Evolutionary conservation across 2,888 invertebrate genomes (phyloP).

Genomic region (Xestia xanthographa): DNA sequence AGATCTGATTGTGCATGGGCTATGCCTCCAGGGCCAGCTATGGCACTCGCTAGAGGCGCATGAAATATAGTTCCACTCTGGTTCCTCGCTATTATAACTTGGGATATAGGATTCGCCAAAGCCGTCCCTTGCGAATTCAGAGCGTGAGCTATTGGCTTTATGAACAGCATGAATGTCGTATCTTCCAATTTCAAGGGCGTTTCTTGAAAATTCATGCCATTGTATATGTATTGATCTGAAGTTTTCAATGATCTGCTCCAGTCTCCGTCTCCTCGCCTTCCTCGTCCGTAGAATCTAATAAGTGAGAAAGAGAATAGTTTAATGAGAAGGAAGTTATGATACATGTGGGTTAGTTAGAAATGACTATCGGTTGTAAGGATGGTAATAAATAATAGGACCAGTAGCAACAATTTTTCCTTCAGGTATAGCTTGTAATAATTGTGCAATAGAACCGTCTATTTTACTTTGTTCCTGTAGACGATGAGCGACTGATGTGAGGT

Average conservation of each 20-base stretch:
- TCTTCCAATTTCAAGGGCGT: conserved; percentile 69
- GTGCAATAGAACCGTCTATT: conserved; percentile 80
- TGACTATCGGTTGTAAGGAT: conserved; percentile 82
- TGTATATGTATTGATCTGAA: conserved; percentile 78
- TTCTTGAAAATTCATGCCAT: conserved; percentile 78
- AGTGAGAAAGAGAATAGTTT: conserved; percentile 79
- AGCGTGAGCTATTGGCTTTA: conserved; percentile 93
- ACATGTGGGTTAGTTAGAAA: conserved; percentile 65
- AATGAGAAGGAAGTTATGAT: conserved; percentile 58
- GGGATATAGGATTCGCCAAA: conserved; percentile 93
- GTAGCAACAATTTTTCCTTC: conserved; percentile 93
- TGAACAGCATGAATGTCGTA: conserved; percentile 76
- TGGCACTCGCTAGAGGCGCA: conserved; percentile 92
- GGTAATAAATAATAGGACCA: conserved; percentile 94
- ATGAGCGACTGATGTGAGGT: conserved; percentile 90
- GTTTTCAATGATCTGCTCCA: conserved; percentile 66
- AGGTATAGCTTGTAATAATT: conserved; percentile 88
- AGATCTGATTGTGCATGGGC: conserved; percentile 94
- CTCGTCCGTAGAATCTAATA: conserved; percentile 79
- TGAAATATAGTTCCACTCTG: conserved; percentile 92
- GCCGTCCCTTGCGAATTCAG: conserved; percentile 92
- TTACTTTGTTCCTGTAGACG: conserved; percentile 82
- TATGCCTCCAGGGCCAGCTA: conserved; percentile 94
- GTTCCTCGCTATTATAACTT: conserved; percentile 91
- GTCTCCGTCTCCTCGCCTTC: conserved; percentile 71